Percentiles rank a stretch among this genome's conserved stretches.
Conservation (phyloP, 1,140 invertebrate species). For the Limonius californicus region DNA sequence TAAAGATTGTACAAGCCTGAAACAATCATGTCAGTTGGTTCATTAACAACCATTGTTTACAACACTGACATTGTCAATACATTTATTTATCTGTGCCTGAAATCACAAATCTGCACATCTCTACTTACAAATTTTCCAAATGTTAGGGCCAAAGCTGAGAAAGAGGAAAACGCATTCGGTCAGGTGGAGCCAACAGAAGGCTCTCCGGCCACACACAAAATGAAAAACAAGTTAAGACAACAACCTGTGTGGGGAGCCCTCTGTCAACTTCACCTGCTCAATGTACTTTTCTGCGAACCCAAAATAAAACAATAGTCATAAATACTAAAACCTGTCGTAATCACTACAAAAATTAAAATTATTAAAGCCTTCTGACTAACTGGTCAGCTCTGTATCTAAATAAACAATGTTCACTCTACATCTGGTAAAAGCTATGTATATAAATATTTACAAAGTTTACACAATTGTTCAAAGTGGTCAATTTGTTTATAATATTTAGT, state of each 20-base stretch:
- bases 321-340: neutral
- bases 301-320: too few relatives aligned
- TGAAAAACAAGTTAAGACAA: too few relatives aligned
- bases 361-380: neutral
- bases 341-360: neutral
- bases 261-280: neutral
- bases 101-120: slow-evolving; percentile 35
- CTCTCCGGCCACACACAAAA: neutral
- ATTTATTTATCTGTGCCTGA: slow-evolving; percentile 34
- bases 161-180: neutral
- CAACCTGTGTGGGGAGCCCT: neutral
- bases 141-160: slow-evolving; percentile 20
- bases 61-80: slow-evolving; percentile 47
- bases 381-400: slow-evolving; percentile 6
- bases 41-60: slow-evolving; percentile 41
- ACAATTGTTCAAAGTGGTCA: slow-evolving; percentile 20
- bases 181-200: neutral
- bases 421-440: slow-evolving; percentile 14
- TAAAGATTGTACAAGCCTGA: slow-evolving; percentile 45
- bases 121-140: slow-evolving; percentile 9
- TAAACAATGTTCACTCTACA: neutral
- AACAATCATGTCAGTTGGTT: slow-evolving; percentile 38
- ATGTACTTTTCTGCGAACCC: too few relatives aligned
- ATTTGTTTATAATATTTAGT: slow-evolving; percentile 27
- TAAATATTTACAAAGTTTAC: slow-evolving; percentile 29